phyloP scores from a whole-genome alignment of 2,113 vertebrate species.

The Polypterus senegalus region DNA sequence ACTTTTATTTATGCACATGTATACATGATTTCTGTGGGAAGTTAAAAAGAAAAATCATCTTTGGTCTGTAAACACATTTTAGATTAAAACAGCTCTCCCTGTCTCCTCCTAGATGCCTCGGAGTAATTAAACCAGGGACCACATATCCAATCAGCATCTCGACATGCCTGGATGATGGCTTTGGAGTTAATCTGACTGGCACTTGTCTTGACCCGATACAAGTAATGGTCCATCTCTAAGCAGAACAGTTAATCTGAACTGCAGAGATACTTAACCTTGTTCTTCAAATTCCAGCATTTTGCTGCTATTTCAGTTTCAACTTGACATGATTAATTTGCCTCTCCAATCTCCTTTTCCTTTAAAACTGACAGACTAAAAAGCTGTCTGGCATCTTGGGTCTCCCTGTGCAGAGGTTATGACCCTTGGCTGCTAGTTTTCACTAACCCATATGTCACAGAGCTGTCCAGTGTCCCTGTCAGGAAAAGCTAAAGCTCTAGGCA shows the following conservation, averaged over 20 bases:
- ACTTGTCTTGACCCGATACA: too few species aligned
- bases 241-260: too few species aligned
- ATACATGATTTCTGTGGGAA: constrained; percentile 51
- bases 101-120: too few species aligned
- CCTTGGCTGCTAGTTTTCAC: constrained; percentile 32
- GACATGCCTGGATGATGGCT: too few species aligned
- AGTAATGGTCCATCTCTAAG: too few species aligned
- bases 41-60: constrained; percentile 62
- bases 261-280: too few species aligned
- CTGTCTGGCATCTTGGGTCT: constrained; percentile 29
- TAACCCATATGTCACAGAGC: constrained; percentile 60
- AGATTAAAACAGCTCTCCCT: constrained; percentile 18
- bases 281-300: too few species aligned
- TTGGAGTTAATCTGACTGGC: too few species aligned
- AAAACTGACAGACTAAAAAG: background rate
- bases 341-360: background rate
- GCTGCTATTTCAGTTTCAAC: too few species aligned
- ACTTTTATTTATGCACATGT: constrained; percentile 80
- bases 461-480: constrained; percentile 35
- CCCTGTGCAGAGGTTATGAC: constrained; percentile 53
- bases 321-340: background rate
- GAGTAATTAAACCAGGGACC: too few species aligned
- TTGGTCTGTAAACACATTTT: constrained; percentile 80
- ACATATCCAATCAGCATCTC: too few species aligned
- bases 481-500: constrained; percentile 34